Evolutionary conservation across 30 jellyfish, hydroid and myxozoan species (phyloP).

Genomic region (Aurelia coerulea): DNA sequence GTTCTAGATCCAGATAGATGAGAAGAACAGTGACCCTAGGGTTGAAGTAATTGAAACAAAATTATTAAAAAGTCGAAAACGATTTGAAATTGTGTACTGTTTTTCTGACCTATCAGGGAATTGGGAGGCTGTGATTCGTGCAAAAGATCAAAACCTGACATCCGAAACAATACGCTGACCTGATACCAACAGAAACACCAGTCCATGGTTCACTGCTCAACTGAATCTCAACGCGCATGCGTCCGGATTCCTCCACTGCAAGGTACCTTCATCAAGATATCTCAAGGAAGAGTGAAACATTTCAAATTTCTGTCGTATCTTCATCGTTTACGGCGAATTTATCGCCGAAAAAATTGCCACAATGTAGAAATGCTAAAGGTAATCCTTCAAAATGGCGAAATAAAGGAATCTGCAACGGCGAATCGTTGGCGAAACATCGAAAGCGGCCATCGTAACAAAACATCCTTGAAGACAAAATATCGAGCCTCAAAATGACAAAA

Average conservation of each 20-base stretch:
- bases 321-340: background rate
- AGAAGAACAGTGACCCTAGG: slow-evolving; percentile 52
- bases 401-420: no score
- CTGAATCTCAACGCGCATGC: slow-evolving; percentile 54
- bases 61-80: slow-evolving; percentile 7
- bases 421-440: no score
- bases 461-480: background rate
- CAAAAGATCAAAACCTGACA: slow-evolving; percentile 52
- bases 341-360: slow-evolving; percentile 3
- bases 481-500: slow-evolving; percentile 46
- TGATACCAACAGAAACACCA: slow-evolving; percentile 56
- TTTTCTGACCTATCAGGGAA: slow-evolving; percentile 33
- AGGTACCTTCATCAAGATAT: background rate
- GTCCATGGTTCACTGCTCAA: slow-evolving; percentile 71
- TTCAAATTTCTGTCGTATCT: background rate
- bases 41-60: slow-evolving; percentile 17
- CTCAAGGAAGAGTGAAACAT: background rate
- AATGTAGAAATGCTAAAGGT: background rate
- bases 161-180: slow-evolving; percentile 73
- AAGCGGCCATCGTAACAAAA: no score
- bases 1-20: slow-evolving; percentile 16
- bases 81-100: slow-evolving; percentile 7
- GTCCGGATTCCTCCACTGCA: slow-evolving; percentile 7
- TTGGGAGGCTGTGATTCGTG: slow-evolving; percentile 30
- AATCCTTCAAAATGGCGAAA: background rate